Conservation (phyloP, 2,888 invertebrate species). For the Parelbella ahira region DNA sequence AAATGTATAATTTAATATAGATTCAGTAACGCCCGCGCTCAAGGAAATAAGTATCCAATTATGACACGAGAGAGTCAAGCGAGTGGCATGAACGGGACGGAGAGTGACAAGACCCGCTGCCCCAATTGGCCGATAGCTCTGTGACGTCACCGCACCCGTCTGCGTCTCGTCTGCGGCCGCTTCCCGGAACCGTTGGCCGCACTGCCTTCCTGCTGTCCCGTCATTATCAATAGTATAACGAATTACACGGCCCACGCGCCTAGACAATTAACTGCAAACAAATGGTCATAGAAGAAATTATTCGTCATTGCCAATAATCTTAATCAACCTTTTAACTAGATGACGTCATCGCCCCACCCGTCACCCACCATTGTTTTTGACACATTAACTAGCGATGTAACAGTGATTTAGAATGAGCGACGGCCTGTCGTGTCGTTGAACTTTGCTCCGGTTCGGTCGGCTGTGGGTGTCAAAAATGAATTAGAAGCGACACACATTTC, state of each 20-base stretch:
- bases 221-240: slow-evolving; percentile 46
- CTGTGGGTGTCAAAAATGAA: slow-evolving; percentile 59
- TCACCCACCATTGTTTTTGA: slow-evolving; percentile 57
- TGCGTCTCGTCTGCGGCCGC: slow-evolving; percentile 48
- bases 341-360: slow-evolving; percentile 56
- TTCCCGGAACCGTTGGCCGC: slow-evolving; percentile 70
- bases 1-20: too few relatives aligned
- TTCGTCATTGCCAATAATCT: too few relatives aligned
- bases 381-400: slow-evolving; percentile 55
- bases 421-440: slow-evolving; percentile 64
- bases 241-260: too few relatives aligned
- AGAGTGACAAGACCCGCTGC: slow-evolving; percentile 45
- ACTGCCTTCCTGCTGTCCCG: slow-evolving; percentile 59
- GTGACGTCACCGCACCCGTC: slow-evolving; percentile 71
- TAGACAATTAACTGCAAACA: too few relatives aligned
- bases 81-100: slow-evolving; percentile 44
- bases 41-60: slow-evolving; percentile 7
- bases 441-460: slow-evolving; percentile 63
- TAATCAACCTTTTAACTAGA: too few relatives aligned
- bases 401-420: slow-evolving; percentile 66
- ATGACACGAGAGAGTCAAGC: slow-evolving; percentile 28
- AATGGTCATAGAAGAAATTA: too few relatives aligned
- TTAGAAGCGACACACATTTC: slow-evolving; percentile 30
- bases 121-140: slow-evolving; percentile 59
- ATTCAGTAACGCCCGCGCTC: slow-evolving; percentile 7